Evolutionary conservation across 2,797 vertebrate species (phyloP), one percentile per base, ranked within the genome.

Genomic region (Cryptoblepharus egeriae): DNA sequence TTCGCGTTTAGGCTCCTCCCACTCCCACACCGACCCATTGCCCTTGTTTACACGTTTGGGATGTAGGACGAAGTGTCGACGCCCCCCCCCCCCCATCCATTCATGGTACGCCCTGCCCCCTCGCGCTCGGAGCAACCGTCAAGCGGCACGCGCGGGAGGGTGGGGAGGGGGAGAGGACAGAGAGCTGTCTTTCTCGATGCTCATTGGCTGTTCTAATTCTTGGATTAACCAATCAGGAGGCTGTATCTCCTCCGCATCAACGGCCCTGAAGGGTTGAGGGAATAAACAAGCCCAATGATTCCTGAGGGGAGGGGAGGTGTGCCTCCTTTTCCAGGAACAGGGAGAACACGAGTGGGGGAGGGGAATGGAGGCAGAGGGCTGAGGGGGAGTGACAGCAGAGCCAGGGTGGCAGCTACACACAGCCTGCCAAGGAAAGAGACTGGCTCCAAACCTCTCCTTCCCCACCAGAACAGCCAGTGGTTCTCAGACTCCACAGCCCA

Each of bases 241-340:
- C 57, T 55, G 63, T n/a, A 3, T 24, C n/a, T n/a, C n/a, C n/a
- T n/a, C 30, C 22, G 12, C 1, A 0, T 26, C 45, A 10, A 18
- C 8, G 12, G 24, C 28, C 26, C 20, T n/a, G 1, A 3, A 15
- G 3, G 0, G 11, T 7, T 18, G 10, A 1, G 22, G 1, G 5
- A n/a, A 24, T 69, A 81, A 85, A 78, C 52, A 81, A 55, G 24
- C 20, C 18, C 10, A n/a, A 1, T 1, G 9, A n/a, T 75, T 70
- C 57, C 35, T 8, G 77, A 64, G n/a, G 72, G 30, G 1, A 7
- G 76, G 42, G 75, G 18, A 4, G 24, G 0, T 37, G 39, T 42
- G 45, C 39, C 1, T 20, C 22, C n/a, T 61, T 57, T 84, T 81
- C 81, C 57, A 35, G 72, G 67, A 69, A 83, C 15, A 3, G 24